These are phyloP conservation scores for Anthrax anthrax DNA, from an alignment of 2,888 invertebrate genomes.

Conservation along the genomic window DNA sequence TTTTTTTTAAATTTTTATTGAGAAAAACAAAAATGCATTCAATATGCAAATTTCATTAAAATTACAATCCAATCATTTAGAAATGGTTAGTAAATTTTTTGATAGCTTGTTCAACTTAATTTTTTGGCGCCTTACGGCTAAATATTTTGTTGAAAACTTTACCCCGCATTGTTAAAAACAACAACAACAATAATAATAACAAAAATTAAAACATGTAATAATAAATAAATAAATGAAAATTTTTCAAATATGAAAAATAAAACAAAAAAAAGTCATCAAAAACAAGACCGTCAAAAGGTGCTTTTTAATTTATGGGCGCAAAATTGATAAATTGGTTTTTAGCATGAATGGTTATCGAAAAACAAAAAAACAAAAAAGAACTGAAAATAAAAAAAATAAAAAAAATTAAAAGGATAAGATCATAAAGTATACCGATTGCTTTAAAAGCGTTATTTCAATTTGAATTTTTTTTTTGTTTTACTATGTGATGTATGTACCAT, in stretches of 20 bases:
- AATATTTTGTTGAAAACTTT: constrained; percentile 4
- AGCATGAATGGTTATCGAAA: no score
- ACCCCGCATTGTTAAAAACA: background rate
- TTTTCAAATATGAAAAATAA: no score
- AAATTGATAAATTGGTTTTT: constrained; percentile 5
- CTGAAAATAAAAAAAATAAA: no score
- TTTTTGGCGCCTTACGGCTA: constrained; percentile 3
- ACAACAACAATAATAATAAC: background rate
- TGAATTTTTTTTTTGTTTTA: no score
- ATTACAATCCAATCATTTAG: background rate
- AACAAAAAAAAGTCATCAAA: background rate
- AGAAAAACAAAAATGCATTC: background rate
- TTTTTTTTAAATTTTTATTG: no score
- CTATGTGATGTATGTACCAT: no score
- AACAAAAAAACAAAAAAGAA: no score
- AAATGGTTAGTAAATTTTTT: background rate
- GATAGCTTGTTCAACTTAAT: constrained; percentile 2
- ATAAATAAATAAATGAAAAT: no score
- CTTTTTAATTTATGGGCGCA: constrained; percentile 5
- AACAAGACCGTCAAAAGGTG: constrained; percentile 4
- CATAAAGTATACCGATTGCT: no score
- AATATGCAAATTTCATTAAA: constrained; percentile 6
- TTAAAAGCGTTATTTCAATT: no score
- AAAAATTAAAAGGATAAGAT: no score
- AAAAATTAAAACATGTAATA: no score